A percentile compares a stretch with the other conserved stretches of the same genome.
Conservation (phyloP, 2,888 invertebrate genomes). For the Busseola fusca region DNA sequence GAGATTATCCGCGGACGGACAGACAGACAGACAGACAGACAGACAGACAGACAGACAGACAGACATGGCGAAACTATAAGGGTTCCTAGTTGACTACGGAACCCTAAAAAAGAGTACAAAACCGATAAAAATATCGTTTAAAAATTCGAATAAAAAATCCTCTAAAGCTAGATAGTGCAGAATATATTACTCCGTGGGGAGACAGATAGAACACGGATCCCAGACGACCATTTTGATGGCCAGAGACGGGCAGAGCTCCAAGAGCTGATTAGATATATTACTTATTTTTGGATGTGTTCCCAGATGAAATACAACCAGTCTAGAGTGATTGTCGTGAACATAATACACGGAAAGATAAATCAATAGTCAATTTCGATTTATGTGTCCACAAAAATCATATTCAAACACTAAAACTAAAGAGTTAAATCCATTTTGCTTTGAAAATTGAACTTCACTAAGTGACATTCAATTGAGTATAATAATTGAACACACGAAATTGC, state of each 20-base stretch:
- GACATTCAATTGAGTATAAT: slow-evolving; percentile 34
- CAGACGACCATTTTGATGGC: slow-evolving; percentile 58
- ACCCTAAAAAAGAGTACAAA: too few relatives aligned
- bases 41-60: too few relatives aligned
- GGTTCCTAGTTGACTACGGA: too few relatives aligned
- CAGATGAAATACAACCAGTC: slow-evolving; percentile 30
- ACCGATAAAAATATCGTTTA: slow-evolving; percentile 19
- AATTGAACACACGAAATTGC: slow-evolving; percentile 40
- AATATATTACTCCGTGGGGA: slow-evolving; percentile 49
- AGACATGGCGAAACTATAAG: too few relatives aligned
- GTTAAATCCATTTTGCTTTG: not conserved
- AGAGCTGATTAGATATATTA: slow-evolving; percentile 66
- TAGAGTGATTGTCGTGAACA: not conserved
- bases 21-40: too few relatives aligned
- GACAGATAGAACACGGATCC: slow-evolving; percentile 44
- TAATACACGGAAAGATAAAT: not conserved
- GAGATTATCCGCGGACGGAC: too few relatives aligned
- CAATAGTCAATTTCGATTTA: not conserved
- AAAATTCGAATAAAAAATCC: slow-evolving; percentile 31
- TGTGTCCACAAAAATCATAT: not conserved
- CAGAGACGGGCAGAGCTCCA: slow-evolving; percentile 72
- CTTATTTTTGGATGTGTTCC: slow-evolving; percentile 62
- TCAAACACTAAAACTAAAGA: not conserved
- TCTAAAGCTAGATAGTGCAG: slow-evolving; percentile 29
- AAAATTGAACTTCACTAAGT: slow-evolving; percentile 7